phyloP scores from a whole-genome alignment of 2,888 invertebrate genomes.

The Plagodis dolabraria region DNA sequence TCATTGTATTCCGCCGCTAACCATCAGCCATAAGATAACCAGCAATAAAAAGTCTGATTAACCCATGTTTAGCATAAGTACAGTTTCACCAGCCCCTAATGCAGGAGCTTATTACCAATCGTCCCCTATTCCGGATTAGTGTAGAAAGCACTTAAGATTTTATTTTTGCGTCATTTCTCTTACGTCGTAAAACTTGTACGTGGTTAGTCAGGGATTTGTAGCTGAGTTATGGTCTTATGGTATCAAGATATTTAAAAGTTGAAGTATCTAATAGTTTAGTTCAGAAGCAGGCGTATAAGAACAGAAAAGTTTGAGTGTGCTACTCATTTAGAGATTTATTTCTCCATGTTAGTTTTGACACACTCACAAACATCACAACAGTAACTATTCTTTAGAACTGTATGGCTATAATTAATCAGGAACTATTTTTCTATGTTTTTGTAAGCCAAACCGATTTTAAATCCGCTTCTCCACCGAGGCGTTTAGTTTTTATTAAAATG shows the following conservation, averaged over 20 bases:
- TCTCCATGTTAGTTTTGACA: too few species aligned
- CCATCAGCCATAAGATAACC: neutral
- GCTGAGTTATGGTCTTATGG: constrained; percentile 16
- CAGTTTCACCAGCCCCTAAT: constrained; percentile 33
- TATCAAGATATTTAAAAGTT: constrained; percentile 1
- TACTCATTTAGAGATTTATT: too few species aligned
- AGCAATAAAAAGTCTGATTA: neutral
- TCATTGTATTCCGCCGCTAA: too few species aligned
- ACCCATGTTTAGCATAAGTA: constrained; percentile 10
- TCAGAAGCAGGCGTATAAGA: neutral
- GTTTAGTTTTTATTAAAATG: too few species aligned
- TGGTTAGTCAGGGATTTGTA: constrained; percentile 39
- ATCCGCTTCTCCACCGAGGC: too few species aligned
- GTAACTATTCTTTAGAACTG: too few species aligned
- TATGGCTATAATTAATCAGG: too few species aligned
- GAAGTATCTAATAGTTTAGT: neutral
- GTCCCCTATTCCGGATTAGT: constrained; percentile 62
- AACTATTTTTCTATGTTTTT: too few species aligned
- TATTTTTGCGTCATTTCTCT: constrained; percentile 59
- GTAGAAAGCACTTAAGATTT: constrained; percentile 69
- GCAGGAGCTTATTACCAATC: constrained; percentile 53
- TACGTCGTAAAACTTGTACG: constrained; percentile 62
- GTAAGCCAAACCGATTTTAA: too few species aligned
- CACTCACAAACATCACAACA: too few species aligned
- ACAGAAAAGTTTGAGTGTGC: too few species aligned